Conservation (phyloP, 2,797 vertebrate species). For the Siniperca scherzeri region DNA sequence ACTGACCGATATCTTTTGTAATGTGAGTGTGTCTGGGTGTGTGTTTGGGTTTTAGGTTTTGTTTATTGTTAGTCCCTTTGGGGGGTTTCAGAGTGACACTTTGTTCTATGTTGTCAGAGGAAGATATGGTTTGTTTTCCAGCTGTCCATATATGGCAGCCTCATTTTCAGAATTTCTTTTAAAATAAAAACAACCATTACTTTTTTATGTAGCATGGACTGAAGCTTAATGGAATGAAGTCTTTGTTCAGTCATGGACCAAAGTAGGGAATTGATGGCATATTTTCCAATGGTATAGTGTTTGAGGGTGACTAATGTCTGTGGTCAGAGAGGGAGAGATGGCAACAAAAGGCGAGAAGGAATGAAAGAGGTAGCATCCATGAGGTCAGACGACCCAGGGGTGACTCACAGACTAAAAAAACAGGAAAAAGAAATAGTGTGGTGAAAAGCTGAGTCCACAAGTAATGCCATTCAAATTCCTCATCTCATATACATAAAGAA, state of each 20-base stretch:
- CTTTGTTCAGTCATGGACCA: constrained; percentile 14
- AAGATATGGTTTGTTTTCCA: constrained; percentile 42
- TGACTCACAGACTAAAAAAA: constrained; percentile 57
- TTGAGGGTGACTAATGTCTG: constrained; percentile 68
- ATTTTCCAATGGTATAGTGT: constrained; percentile 62
- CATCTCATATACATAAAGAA: constrained; percentile 54
- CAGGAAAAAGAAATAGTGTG: neutral
- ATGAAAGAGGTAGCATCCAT: constrained; percentile 43
- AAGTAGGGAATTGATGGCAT: constrained; percentile 23
- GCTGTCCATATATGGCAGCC: neutral
- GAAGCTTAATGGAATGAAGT: constrained; percentile 29
- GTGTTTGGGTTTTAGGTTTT: constrained; percentile 61
- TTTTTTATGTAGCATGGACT: neutral
- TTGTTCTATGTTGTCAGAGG: constrained; percentile 33
- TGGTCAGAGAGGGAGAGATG: constrained; percentile 55
- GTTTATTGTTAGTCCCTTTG: constrained; percentile 62
- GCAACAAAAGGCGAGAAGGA: constrained; percentile 56
- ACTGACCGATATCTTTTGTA: constrained; percentile 71
- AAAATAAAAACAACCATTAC: neutral
- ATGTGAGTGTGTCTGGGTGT: constrained; percentile 46
- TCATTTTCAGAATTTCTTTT: constrained; percentile 4
- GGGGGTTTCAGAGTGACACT: constrained; percentile 38
- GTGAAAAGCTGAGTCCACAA: constrained; percentile 39
- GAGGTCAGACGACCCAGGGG: constrained; percentile 38
- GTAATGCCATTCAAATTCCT: constrained; percentile 44